Percentiles rank a stretch among this genome's conserved stretches.
Conservation (phyloP, 2,888 invertebrate genomes). For the Imbricaverruca yamaguchii region DNA sequence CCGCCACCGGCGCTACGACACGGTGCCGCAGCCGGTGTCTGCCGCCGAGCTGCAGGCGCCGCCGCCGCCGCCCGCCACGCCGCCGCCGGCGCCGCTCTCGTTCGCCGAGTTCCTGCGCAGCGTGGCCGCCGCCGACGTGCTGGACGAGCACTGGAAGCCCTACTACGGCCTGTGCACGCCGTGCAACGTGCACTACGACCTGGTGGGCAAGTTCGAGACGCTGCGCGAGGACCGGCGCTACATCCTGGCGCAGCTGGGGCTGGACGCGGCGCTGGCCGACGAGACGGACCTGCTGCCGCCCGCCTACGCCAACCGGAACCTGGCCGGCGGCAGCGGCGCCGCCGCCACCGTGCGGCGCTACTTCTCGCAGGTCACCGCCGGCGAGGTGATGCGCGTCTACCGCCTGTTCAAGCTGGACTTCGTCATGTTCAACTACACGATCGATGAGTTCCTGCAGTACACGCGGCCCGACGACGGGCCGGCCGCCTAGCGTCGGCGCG, state of each 20-base stretch:
- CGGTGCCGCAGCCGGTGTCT: background rate
- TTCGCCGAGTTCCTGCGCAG: slow-evolving; percentile 9
- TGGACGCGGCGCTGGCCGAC: slow-evolving; percentile 38
- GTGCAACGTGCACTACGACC: slow-evolving; percentile 50
- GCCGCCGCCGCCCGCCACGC: background rate
- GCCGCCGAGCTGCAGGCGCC: no score
- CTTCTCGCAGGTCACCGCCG: slow-evolving; percentile 28
- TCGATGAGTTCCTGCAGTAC: slow-evolving; percentile 21
- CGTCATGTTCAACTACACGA: slow-evolving; percentile 28
- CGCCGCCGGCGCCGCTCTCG: background rate
- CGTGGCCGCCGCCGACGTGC: background rate
- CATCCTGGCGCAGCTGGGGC: slow-evolving; percentile 37
- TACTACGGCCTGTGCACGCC: slow-evolving; percentile 51
- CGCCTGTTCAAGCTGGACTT: slow-evolving; percentile 30
- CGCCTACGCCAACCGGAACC: background rate
- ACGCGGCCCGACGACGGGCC: background rate
- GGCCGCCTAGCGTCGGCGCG: no score
- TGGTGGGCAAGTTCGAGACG: slow-evolving; percentile 52
- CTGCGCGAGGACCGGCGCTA: slow-evolving; percentile 50
- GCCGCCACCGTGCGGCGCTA: slow-evolving; percentile 20
- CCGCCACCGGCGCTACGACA: background rate
- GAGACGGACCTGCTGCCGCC: background rate
- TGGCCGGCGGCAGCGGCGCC: background rate
- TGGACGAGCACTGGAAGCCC: slow-evolving; percentile 54
- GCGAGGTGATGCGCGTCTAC: slow-evolving; percentile 26